phyloP scores from a whole-genome alignment of 1,140 invertebrate species.

The Laodelphax striatellus region DNA sequence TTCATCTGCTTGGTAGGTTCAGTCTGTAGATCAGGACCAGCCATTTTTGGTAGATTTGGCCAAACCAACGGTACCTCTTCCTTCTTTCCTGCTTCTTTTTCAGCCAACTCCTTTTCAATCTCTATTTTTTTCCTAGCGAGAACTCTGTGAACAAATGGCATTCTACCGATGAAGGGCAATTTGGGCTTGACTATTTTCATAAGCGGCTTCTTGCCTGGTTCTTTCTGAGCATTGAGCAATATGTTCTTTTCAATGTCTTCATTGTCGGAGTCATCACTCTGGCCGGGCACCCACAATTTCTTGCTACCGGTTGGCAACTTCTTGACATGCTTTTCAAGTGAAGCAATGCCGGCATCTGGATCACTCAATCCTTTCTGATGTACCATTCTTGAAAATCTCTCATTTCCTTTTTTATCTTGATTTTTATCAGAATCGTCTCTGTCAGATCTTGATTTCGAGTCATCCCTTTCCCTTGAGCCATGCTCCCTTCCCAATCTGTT shows the following conservation, averaged over 20 bases:
- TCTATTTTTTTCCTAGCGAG: neutral
- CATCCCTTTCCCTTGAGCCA: no score
- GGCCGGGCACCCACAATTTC: neutral
- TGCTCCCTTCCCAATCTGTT: neutral
- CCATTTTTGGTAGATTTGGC: conserved; percentile 3
- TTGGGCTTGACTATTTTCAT: neutral
- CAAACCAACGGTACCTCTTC: neutral
- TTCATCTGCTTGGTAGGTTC: neutral
- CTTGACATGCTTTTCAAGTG: neutral
- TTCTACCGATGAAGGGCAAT: conserved; percentile 2
- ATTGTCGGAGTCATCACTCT: neutral
- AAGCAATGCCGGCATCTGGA: no score
- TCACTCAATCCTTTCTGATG: neutral
- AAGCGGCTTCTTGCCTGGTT: neutral
- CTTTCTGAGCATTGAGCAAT: neutral
- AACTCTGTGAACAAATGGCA: neutral
- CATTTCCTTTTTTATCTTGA: neutral
- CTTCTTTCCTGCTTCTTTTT: neutral
- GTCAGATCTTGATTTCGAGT: neutral
- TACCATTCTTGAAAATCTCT: neutral
- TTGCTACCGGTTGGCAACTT: neutral
- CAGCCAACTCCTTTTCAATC: neutral
- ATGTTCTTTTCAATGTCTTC: neutral
- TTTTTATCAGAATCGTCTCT: neutral
- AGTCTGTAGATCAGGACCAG: neutral